A percentile compares a stretch with the other conserved stretches of the same genome.
These are phyloP conservation scores for Propithecus coquereli DNA, from an alignment of 2,113 vertebrate genomes.

Conservation along the genomic window DNA sequence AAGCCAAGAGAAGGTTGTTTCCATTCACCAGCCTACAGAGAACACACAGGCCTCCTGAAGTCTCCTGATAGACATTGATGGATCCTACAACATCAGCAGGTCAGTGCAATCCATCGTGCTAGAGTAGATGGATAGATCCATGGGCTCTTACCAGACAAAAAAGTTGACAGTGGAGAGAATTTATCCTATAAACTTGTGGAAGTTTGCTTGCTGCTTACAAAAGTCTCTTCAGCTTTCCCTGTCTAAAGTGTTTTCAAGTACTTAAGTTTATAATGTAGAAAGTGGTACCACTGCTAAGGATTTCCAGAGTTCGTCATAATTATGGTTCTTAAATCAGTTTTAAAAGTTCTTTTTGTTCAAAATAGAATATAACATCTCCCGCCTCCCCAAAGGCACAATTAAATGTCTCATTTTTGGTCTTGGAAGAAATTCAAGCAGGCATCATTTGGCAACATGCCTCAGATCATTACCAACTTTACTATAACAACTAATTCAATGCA, in stretches of 20 bases:
- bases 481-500: background rate
- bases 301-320: constrained; percentile 73
- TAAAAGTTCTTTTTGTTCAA: constrained; percentile 73
- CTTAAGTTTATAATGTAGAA: constrained; percentile 70
- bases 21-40: background rate
- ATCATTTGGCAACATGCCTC: constrained; percentile 62
- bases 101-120: constrained; percentile 52
- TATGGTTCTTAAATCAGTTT: constrained; percentile 70
- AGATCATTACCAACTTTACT: constrained; percentile 72
- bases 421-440: constrained; percentile 67
- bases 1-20: background rate
- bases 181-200: constrained; percentile 60
- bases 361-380: constrained; percentile 65
- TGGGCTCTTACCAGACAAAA: constrained; percentile 70
- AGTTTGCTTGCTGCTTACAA: constrained; percentile 74
- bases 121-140: constrained; percentile 66
- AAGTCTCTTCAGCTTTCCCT: constrained; percentile 59
- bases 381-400: constrained; percentile 55
- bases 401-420: constrained; percentile 66
- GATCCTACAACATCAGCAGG: constrained; percentile 51
- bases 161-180: constrained; percentile 60
- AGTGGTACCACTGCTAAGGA: constrained; percentile 31
- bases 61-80: constrained; percentile 34
- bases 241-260: constrained; percentile 70
- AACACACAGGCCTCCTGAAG: constrained; percentile 37